A percentile compares a stretch with the other conserved stretches of the same genome.
Conservation (phyloP, 2,113 vertebrate genomes). For the Scophthalmus maximus region DNA sequence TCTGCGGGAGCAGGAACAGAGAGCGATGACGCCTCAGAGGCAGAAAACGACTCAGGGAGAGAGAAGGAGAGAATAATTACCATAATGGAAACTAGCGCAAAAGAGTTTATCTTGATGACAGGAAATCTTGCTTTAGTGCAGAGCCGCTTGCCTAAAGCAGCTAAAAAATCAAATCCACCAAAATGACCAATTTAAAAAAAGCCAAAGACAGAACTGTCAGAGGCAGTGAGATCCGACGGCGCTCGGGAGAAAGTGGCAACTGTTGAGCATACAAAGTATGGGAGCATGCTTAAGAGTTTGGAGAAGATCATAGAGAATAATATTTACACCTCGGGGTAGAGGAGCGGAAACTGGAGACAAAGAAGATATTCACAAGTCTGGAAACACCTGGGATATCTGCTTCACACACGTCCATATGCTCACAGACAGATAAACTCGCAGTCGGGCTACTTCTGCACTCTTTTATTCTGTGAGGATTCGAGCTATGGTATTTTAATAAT, state of each 20-base stretch:
- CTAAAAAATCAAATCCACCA: constrained; percentile 33
- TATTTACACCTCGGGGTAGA: constrained; percentile 48
- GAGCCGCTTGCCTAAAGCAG: constrained; percentile 15
- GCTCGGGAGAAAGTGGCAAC: constrained; percentile 16
- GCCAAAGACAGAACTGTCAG: constrained; percentile 12
- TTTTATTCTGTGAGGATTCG: constrained; percentile 25
- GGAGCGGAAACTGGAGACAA: constrained; percentile 49
- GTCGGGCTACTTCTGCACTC: constrained; percentile 1
- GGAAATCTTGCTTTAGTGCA: constrained; percentile 22
- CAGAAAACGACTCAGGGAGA: constrained; percentile 23
- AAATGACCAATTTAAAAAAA: constrained; percentile 40
- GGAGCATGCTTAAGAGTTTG: constrained; percentile 19
- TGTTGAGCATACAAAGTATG: constrained; percentile 18
- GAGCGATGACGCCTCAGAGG: constrained; percentile 35
- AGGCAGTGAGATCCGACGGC: constrained; percentile 12
- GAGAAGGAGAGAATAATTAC: constrained; percentile 36
- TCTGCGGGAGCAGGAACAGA: constrained; percentile 32
- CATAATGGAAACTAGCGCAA: constrained; percentile 41
- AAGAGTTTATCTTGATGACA: constrained; percentile 46
- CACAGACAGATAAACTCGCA: constrained; percentile 10
- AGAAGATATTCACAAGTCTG: constrained; percentile 52
- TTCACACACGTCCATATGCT: constrained; percentile 17
- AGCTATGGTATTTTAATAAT: constrained; percentile 47
- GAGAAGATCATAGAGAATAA: constrained; percentile 46
- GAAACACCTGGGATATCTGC: constrained; percentile 54